Evolutionary conservation across 1,140 invertebrate species (phyloP).

Genomic region (Drosophila santomea): DNA sequence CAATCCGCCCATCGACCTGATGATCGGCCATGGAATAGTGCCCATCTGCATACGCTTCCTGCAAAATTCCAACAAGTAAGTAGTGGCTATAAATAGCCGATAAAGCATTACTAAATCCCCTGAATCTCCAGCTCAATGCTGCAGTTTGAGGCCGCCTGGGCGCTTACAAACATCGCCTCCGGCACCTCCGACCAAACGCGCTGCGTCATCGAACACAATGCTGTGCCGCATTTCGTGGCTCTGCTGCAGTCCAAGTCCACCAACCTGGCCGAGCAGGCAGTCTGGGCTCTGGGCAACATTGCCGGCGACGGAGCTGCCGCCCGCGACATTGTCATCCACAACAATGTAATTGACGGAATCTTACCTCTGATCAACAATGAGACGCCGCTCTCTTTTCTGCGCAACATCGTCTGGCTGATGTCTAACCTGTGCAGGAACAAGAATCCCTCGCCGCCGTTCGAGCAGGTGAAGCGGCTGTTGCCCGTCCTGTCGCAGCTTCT

Average conservation of each 20-base stretch:
- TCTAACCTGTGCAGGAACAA: constrained; percentile 97
- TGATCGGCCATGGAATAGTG: constrained; percentile 95
- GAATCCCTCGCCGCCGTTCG: constrained; percentile 93
- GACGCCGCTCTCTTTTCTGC: constrained; percentile 85
- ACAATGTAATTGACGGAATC: constrained; percentile 88
- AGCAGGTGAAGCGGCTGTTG: constrained; percentile 91
- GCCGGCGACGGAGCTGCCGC: constrained; percentile 93
- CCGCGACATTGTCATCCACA: constrained; percentile 90
- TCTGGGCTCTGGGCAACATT: constrained; percentile 99
- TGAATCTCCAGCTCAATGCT: constrained; percentile 88
- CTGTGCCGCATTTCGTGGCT: constrained; percentile 93
- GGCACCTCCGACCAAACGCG: constrained; percentile 96
- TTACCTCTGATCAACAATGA: constrained; percentile 88
- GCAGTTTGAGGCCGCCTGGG: constrained; percentile 99
- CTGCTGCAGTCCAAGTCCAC: constrained; percentile 91
- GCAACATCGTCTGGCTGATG: constrained; percentile 94
- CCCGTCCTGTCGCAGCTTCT: constrained; percentile 93
- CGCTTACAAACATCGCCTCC: constrained; percentile 98
- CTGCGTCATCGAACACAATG: constrained; percentile 93
- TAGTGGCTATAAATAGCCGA: background rate
- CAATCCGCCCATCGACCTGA: constrained; percentile 96
- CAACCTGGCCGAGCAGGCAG: constrained; percentile 96
- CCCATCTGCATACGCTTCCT: constrained; percentile 93
- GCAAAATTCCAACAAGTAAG: constrained; percentile 89
- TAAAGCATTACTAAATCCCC: background rate